Evolutionary conservation across 2,797 vertebrate species (phyloP).

Genomic region (Falco berigora): DNA sequence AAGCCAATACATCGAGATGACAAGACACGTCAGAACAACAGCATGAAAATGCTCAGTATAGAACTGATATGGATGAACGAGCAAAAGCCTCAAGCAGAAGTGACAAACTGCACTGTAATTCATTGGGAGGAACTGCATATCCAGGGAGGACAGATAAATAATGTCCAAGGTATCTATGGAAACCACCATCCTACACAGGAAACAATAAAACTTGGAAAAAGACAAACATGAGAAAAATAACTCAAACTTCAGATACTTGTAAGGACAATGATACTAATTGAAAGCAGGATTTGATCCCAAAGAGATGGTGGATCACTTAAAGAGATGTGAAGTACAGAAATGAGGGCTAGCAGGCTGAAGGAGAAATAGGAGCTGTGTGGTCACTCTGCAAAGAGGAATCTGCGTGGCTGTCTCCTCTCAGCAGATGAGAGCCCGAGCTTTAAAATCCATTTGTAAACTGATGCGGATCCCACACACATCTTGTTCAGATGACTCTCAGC

Average conservation of each 20-base stretch:
- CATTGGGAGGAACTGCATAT: background rate
- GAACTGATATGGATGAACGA: background rate
- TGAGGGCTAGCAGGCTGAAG: background rate
- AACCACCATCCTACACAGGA: slow-evolving; percentile 18
- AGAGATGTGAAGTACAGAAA: background rate
- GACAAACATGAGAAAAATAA: background rate
- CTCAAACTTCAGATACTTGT: background rate
- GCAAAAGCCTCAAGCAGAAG: background rate
- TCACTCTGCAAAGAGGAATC: background rate
- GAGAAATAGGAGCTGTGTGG: background rate
- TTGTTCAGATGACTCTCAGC: background rate
- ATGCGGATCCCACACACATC: background rate
- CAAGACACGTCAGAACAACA: background rate
- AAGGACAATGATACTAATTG: background rate
- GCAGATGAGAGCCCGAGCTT: background rate
- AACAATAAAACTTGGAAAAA: slow-evolving; percentile 28
- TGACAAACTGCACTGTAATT: background rate
- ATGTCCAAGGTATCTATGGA: slow-evolving; percentile 30
- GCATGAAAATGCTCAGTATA: background rate
- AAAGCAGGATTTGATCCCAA: background rate
- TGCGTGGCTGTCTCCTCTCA: background rate
- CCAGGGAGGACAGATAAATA: background rate
- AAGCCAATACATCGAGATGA: background rate
- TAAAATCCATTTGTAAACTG: background rate
- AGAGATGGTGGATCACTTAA: background rate